Percentiles rank a stretch among this genome's conserved stretches.
These are phyloP conservation scores for Drosophila acutilabella DNA, from an alignment of 2,888 invertebrate species.

Conservation along the genomic window DNA sequence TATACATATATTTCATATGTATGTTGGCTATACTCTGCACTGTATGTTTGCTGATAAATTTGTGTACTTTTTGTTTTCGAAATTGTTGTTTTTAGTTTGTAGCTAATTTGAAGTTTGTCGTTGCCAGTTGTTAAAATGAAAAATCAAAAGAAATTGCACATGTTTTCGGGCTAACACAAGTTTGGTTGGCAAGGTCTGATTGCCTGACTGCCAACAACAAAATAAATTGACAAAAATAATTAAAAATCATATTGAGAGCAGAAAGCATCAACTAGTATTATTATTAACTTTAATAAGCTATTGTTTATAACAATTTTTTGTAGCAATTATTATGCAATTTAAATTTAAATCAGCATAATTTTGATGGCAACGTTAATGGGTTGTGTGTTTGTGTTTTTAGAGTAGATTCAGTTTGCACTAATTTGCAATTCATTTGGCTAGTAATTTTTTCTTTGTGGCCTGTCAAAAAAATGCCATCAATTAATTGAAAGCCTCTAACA, in stretches of 20 bases:
- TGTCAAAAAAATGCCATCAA: constrained; percentile 62
- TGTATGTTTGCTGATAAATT: constrained; percentile 41
- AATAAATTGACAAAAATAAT: constrained; percentile 18
- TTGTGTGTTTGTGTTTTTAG: constrained; percentile 10
- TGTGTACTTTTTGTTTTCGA: constrained; percentile 38
- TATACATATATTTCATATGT: constrained; percentile 2
- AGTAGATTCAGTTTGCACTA: constrained; percentile 5
- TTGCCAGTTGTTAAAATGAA: constrained; percentile 39
- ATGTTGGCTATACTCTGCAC: background rate
- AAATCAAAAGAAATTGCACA: constrained; percentile 50
- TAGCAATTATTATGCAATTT: constrained; percentile 27
- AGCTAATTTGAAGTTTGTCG: constrained; percentile 71
- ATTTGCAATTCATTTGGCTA: constrained; percentile 5
- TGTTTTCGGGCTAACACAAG: constrained; percentile 21
- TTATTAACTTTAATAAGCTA: background rate
- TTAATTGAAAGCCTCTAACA: constrained; percentile 57
- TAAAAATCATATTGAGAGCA: background rate
- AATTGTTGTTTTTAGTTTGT: constrained; percentile 44
- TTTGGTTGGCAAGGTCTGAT: constrained; percentile 15
- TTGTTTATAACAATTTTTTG: background rate
- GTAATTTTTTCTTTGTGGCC: constrained; percentile 27
- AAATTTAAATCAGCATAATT: constrained; percentile 25
- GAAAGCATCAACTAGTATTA: background rate
- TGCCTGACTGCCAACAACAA: background rate
- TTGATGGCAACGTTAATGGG: background rate